Conservation (phyloP, 2,113 vertebrate genomes). For the Ramphastos sulfuratus region DNA sequence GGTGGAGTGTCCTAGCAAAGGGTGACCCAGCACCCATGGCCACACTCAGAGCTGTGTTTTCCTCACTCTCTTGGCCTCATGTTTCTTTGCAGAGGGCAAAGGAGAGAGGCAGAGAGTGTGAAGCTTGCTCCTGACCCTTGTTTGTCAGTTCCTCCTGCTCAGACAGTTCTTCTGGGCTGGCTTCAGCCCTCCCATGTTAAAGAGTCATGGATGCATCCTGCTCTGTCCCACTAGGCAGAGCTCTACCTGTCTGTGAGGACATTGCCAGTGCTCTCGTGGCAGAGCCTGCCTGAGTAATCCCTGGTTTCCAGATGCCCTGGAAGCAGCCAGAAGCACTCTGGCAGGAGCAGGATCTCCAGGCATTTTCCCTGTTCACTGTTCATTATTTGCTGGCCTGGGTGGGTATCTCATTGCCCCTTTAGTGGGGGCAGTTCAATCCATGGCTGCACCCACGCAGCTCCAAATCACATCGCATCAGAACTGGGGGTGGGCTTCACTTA, state of each 20-base stretch:
- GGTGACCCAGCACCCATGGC: not conserved
- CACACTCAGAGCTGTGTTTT: not conserved
- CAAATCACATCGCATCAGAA: not conserved
- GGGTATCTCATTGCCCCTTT: not conserved
- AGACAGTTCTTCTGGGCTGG: not conserved
- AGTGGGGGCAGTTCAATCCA: not conserved
- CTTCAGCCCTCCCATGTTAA: not conserved
- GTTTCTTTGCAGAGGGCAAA: not conserved
- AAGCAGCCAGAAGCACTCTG: not conserved
- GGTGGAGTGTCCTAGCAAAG: not conserved
- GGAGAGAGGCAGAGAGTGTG: not conserved
- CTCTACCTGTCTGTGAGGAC: not conserved
- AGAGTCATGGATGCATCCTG: not conserved
- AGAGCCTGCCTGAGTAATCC: not conserved
- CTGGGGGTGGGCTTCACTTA: not conserved
- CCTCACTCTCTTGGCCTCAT: not conserved
- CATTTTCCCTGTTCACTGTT: not conserved
- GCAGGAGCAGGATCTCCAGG: not conserved
- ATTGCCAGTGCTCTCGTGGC: not conserved
- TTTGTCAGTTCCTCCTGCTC: not conserved
- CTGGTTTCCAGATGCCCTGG: not conserved
- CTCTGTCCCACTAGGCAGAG: not conserved
- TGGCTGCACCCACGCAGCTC: not conserved
- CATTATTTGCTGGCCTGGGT: rapidly evolving
- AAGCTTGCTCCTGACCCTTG: not conserved